phyloP scores from a whole-genome alignment of 2,113 vertebrate genomes.

The Paralichthys olivaceus region DNA sequence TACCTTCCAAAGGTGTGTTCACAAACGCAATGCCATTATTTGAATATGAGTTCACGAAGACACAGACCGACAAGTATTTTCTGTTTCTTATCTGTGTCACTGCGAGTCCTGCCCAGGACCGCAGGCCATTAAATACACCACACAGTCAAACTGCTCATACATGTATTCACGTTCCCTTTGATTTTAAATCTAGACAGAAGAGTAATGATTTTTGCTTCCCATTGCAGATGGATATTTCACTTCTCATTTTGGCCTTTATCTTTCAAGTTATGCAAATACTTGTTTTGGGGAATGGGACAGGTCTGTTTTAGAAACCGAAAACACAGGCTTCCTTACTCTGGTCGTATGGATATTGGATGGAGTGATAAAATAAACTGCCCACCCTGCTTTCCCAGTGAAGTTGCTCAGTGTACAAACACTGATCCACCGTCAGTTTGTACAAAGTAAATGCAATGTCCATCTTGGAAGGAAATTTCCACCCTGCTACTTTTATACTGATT shows the following conservation, averaged over 20 bases:
- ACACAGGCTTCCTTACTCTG: slow-evolving; percentile 69
- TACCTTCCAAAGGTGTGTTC: slow-evolving; percentile 78
- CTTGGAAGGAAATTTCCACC: slow-evolving; percentile 45
- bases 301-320: slow-evolving; percentile 69
- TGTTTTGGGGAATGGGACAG: slow-evolving; percentile 61
- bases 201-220: slow-evolving; percentile 39
- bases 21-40: slow-evolving; percentile 65
- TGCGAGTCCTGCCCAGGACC: slow-evolving; percentile 40
- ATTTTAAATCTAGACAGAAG: slow-evolving; percentile 32
- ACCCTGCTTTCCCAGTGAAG: slow-evolving; percentile 63
- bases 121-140: slow-evolving; percentile 29
- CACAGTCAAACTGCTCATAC: slow-evolving; percentile 33
- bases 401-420: slow-evolving; percentile 35
- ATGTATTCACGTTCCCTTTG: slow-evolving; percentile 34
- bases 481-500: not conserved
- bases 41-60: slow-evolving; percentile 56
- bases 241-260: slow-evolving; percentile 59
- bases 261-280: slow-evolving; percentile 62
- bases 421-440: slow-evolving; percentile 58
- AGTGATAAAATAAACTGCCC: slow-evolving; percentile 71
- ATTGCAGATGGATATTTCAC: slow-evolving; percentile 43
- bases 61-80: slow-evolving; percentile 41
- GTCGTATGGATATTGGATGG: slow-evolving; percentile 74
- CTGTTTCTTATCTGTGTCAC: slow-evolving; percentile 55
- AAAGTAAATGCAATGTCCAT: slow-evolving; percentile 35